Conservation (phyloP, 2,797 vertebrate species). For the Benthosema pterotum region DNA sequence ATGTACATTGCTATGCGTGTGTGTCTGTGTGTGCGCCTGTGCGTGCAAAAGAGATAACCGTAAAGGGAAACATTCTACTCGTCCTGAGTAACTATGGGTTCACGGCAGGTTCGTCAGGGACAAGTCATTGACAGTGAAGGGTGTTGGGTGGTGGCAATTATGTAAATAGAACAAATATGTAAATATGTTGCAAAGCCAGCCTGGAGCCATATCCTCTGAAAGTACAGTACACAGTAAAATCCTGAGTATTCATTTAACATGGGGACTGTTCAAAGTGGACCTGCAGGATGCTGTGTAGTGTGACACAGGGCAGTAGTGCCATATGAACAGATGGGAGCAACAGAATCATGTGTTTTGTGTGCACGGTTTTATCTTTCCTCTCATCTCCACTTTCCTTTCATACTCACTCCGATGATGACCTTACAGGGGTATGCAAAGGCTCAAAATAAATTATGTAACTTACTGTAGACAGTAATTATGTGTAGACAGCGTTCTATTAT, state of each 20-base stretch:
- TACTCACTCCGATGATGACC: background rate
- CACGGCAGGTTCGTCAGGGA: conserved; percentile 29
- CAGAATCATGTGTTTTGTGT: no score
- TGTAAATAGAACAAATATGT: conserved; percentile 58
- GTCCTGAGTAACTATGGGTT: conserved; percentile 37
- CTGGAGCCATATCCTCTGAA: conserved; percentile 30
- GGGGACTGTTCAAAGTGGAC: conserved; percentile 22
- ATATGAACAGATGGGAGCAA: no score
- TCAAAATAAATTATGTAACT: no score
- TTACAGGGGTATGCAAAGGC: no score
- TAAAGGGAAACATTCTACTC: background rate
- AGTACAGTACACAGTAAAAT: conserved; percentile 31
- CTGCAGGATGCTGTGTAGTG: background rate
- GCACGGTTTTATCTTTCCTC: conserved; percentile 19
- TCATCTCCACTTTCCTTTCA: conserved; percentile 27
- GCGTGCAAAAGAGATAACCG: background rate
- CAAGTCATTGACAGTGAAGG: conserved; percentile 15
- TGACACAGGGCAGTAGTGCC: no score
- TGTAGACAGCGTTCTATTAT: no score
- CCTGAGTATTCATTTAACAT: conserved; percentile 5
- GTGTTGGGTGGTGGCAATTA: conserved; percentile 48
- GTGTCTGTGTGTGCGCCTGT: conserved; percentile 1
- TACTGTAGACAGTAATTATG: no score
- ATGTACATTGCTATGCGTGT: background rate
- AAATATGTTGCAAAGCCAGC: conserved; percentile 53